Percentiles rank a stretch among this genome's conserved stretches.
These are phyloP conservation scores for Thecocarcelia acutangulata DNA, from an alignment of 2,888 invertebrate species.

Conservation along the genomic window DNA sequence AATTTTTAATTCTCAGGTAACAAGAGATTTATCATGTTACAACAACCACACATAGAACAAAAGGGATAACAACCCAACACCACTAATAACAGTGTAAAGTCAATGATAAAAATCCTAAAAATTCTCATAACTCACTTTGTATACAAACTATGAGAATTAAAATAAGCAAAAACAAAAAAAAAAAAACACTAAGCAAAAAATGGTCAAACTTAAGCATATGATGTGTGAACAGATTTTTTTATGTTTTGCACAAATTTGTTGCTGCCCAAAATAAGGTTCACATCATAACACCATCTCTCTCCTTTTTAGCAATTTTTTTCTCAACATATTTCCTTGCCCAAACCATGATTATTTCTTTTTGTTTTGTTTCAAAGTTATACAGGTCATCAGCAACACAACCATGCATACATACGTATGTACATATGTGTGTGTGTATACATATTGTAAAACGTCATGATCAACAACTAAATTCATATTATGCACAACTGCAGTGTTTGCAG, in stretches of 20 bases:
- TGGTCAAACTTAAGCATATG: conserved; percentile 47
- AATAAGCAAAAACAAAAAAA: neutral
- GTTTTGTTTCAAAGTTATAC: conserved; percentile 40
- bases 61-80: conserved; percentile 53
- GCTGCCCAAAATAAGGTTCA: conserved; percentile 60
- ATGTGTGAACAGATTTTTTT: conserved; percentile 66
- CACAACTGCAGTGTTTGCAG: conserved; percentile 14
- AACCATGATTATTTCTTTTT: conserved; percentile 18
- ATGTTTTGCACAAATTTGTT: conserved; percentile 40
- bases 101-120: conserved; percentile 67
- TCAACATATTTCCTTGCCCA: conserved; percentile 17
- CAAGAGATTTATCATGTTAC: conserved; percentile 51
- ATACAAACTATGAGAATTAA: conserved; percentile 9
- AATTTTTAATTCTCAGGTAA: conserved; percentile 62
- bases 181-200: conserved; percentile 1
- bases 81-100: conserved; percentile 58
- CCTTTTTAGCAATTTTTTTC: conserved; percentile 26
- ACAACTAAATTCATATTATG: neutral
- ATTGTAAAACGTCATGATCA: conserved; percentile 55
- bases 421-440: too few species aligned
- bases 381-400: conserved; percentile 62
- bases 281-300: conserved; percentile 68
- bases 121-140: conserved; percentile 67
- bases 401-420: too few species aligned
- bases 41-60: conserved; percentile 19